Evolutionary conservation across 23 tunicate species (phyloP).

Genomic region (Clavelina lepadiformis): DNA sequence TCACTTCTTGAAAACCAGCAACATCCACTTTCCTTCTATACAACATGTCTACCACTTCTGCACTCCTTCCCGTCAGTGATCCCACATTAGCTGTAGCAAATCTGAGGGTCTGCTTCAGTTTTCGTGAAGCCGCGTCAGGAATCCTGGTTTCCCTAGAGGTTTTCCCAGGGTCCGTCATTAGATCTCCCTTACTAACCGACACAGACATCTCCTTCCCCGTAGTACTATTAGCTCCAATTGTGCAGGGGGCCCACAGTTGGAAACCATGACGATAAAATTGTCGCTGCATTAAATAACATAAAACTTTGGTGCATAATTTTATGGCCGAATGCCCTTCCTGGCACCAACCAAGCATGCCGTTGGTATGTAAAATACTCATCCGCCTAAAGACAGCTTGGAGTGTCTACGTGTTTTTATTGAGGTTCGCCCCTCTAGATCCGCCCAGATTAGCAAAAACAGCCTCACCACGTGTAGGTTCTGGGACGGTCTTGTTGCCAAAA

Average conservation of each 20-base stretch:
- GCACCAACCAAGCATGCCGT: too few species aligned
- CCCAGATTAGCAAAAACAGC: too few species aligned
- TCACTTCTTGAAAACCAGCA: neutral
- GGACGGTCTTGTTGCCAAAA: too few species aligned
- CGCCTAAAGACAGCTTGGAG: too few species aligned
- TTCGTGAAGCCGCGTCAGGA: slow-evolving; percentile 1
- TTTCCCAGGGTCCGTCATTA: slow-evolving; percentile 8
- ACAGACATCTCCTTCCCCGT: slow-evolving; percentile 1
- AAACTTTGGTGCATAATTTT: too few species aligned
- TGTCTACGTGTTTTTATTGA: too few species aligned
- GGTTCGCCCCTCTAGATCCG: too few species aligned
- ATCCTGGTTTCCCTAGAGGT: slow-evolving; percentile 7
- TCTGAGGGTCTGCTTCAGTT: slow-evolving; percentile 1
- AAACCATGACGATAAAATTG: too few species aligned
- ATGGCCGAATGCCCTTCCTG: too few species aligned
- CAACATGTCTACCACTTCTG: neutral
- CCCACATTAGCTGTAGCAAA: slow-evolving; percentile 8
- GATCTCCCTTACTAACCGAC: neutral
- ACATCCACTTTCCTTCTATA: neutral
- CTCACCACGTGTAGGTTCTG: too few species aligned
- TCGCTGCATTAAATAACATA: too few species aligned
- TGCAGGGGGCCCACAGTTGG: slow-evolving; percentile 9
- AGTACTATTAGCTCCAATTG: slow-evolving; percentile 11
- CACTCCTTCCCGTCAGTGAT: slow-evolving; percentile 1
- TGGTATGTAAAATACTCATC: too few species aligned